These are phyloP conservation scores for Rhinogobio ventralis DNA, from an alignment of 2,797 vertebrate genomes.

Conservation along the genomic window DNA sequence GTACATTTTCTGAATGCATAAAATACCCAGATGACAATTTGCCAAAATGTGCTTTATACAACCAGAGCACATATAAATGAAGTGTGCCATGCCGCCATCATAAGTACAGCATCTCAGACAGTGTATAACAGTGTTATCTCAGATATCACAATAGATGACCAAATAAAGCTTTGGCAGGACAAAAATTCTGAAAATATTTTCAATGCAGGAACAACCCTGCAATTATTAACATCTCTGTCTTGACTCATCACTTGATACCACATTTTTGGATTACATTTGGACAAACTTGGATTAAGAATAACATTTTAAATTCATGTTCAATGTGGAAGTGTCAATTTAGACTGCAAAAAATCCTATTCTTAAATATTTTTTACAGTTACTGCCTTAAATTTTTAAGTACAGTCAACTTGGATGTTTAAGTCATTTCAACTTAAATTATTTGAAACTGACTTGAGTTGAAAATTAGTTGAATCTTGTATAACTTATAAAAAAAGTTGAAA, in stretches of 20 bases:
- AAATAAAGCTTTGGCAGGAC: background rate
- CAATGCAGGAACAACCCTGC: too few relatives aligned
- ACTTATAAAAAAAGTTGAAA: too few relatives aligned
- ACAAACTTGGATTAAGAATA: background rate
- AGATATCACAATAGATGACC: background rate
- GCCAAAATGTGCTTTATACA: background rate
- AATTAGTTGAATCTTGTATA: too few relatives aligned
- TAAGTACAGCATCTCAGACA: background rate
- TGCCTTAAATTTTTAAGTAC: too few relatives aligned
- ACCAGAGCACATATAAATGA: background rate
- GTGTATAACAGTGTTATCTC: too few relatives aligned
- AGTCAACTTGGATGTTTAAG: too few relatives aligned
- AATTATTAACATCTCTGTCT: background rate
- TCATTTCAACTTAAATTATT: too few relatives aligned
- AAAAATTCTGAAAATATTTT: background rate
- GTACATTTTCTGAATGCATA: background rate
- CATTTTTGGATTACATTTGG: too few relatives aligned
- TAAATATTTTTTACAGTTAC: background rate
- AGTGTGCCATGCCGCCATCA: too few relatives aligned
- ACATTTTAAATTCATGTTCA: background rate
- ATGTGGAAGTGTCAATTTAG: background rate
- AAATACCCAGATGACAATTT: background rate
- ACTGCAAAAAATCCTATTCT: background rate
- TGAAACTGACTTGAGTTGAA: too few relatives aligned
- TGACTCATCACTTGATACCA: background rate